A percentile compares a stretch with the other conserved stretches of the same genome.
Conservation (phyloP, 2,797 vertebrate genomes). For the Sparus aurata region DNA sequence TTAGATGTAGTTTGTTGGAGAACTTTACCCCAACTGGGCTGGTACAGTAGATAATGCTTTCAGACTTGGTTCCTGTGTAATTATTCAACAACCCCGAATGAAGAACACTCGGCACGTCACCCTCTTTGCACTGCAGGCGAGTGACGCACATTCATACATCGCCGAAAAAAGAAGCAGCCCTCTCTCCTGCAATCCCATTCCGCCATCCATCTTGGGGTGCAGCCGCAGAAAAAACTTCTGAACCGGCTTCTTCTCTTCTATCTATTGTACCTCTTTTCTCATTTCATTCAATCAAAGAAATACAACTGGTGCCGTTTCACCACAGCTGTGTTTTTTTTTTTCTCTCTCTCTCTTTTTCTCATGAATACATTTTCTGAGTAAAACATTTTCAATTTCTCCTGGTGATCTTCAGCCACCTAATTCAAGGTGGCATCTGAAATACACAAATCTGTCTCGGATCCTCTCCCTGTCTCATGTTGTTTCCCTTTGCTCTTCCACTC, state of each 20-base stretch:
- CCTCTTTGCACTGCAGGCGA: constrained; percentile 28
- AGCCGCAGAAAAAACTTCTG: constrained; percentile 14
- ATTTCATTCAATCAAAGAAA: constrained; percentile 40
- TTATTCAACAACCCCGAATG: constrained; percentile 40
- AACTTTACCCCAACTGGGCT: background rate
- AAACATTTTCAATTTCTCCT: constrained; percentile 51
- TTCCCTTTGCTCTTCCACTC: constrained; percentile 34
- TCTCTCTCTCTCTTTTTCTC: background rate
- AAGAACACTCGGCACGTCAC: constrained; percentile 21
- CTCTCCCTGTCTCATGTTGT: constrained; percentile 49
- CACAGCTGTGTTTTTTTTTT: background rate
- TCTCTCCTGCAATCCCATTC: constrained; percentile 13
- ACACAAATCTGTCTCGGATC: constrained; percentile 17
- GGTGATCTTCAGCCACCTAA: constrained; percentile 53
- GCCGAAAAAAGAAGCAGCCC: constrained; percentile 37
- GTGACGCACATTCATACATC: constrained; percentile 30
- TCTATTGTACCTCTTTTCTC: constrained; percentile 12
- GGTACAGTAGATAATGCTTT: constrained; percentile 16
- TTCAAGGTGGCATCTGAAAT: constrained; percentile 69
- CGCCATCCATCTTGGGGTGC: constrained; percentile 25
- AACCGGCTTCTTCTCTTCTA: background rate
- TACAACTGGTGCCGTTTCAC: constrained; percentile 21
- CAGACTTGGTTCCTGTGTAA: constrained; percentile 37
- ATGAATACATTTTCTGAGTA: constrained; percentile 49
- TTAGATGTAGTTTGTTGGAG: background rate